These are phyloP conservation scores for Megaceryle maxima DNA, from an alignment of 2,113 vertebrate species.

Conservation along the genomic window DNA sequence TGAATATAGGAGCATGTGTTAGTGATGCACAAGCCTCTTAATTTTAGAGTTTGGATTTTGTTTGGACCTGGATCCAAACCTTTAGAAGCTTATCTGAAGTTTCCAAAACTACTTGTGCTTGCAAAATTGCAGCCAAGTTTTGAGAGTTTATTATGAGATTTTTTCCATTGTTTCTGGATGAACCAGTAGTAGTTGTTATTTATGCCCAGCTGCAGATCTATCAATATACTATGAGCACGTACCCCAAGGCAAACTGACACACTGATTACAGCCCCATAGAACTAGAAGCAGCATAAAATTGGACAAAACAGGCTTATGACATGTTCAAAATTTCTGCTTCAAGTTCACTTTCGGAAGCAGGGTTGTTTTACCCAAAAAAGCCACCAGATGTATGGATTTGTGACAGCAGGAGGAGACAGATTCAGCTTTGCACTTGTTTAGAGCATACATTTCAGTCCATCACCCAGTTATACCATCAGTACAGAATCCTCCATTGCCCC, in stretches of 20 bases:
- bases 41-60: slow-evolving; percentile 15
- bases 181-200: not conserved
- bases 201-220: not conserved
- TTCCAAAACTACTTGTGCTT: slow-evolving; percentile 11
- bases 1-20: not conserved
- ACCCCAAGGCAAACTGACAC: not conserved
- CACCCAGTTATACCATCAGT: not conserved
- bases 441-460: not conserved
- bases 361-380: not conserved
- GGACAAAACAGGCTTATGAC: not conserved
- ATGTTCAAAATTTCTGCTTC: not conserved
- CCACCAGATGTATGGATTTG: not conserved
- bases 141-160: not conserved
- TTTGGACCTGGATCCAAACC: slow-evolving; percentile 23
- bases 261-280: not conserved
- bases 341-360: not conserved
- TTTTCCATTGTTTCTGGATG: not conserved
- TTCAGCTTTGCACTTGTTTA: not conserved
- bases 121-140: slow-evolving; percentile 10
- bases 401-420: not conserved
- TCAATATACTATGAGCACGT: not conserved
- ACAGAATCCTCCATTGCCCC: not conserved
- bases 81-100: slow-evolving; percentile 44
- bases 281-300: not conserved
- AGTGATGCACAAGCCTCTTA: not conserved